Base-by-base conservation (phyloP, 2,888 invertebrate species). In the Acrobeloides nanus region DNA sequence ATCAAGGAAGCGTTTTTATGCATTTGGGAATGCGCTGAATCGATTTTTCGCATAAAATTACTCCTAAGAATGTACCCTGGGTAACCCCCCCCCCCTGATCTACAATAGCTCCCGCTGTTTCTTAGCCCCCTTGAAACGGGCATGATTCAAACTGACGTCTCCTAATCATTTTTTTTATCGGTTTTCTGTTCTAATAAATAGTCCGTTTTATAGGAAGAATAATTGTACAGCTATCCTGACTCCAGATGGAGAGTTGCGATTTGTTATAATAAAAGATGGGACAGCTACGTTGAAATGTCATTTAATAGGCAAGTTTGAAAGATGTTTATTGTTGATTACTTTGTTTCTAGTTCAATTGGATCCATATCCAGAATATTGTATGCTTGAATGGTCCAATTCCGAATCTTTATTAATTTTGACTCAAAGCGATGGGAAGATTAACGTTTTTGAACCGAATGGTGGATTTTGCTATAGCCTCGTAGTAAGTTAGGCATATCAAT, bases 301-400 rank as follows among this genome's bases (percentile, higher is more conserved):
- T 17, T 31, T 50, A 17, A 21, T 51, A 55, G 55, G 50, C 46
- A 43, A n/a, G 52, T 35, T 44, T 46, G 17, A 15, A 21, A 31
- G 32, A 3, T 31, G 32, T 29, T 29, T 10, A 15, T 17, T 31
- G 15, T 15, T 31, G 15, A 31, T 31, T 31, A 3, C 15, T 15
- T 3, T 3, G n/a, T 23, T 45, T 52, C 51, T 24, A 53, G 53
- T 53, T 7, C 47, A 55, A 0, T 23, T 39, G 17, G 53, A 53
- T 34, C 48, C 55, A 1, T 55, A 57, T 12, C 53, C 53, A 3
- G 53, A 53, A 39, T 53, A 33, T 27, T 45, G 53, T 24, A 37
- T 53, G 10, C 21, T 53, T 21, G 49, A 53, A 39, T 53, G 54
- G 46, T 38, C 46, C 23, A 25, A 25, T 4, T 46, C 53, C 8